These are phyloP conservation scores for Orthosia gracilis DNA, from an alignment of 2,888 invertebrate genomes.

Conservation along the genomic window DNA sequence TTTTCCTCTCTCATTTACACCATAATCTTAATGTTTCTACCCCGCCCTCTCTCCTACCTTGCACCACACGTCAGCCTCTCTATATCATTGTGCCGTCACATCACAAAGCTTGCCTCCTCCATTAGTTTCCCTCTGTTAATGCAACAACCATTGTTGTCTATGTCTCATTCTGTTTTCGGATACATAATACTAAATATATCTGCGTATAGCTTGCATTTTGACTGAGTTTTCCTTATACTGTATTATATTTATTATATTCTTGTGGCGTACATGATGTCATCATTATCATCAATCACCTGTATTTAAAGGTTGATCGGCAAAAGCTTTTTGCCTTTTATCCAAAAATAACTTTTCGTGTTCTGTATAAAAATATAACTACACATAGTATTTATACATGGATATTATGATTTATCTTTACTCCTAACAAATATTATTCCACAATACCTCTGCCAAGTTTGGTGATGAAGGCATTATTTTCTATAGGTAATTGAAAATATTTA, in stretches of 20 bases:
- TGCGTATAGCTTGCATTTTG: constrained; percentile 7
- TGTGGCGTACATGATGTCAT: not conserved
- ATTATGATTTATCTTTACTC: too few species aligned
- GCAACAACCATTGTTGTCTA: constrained; percentile 50
- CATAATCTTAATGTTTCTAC: not conserved
- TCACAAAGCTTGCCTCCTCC: constrained; percentile 52
- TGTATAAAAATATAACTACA: not conserved
- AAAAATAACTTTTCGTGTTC: not conserved
- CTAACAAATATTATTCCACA: too few species aligned
- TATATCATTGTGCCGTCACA: constrained; percentile 50
- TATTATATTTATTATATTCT: not conserved
- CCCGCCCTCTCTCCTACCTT: not conserved
- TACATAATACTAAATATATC: constrained; percentile 17
- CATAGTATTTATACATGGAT: too few species aligned
- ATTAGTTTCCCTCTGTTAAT: constrained; percentile 58
- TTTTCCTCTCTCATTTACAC: not conserved
- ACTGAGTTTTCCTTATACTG: constrained; percentile 21
- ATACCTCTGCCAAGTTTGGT: too few species aligned
- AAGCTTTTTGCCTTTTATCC: not conserved
- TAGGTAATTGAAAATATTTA: not conserved
- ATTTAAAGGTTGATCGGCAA: constrained; percentile 7
- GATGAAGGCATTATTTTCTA: too few species aligned
- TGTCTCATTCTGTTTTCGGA: constrained; percentile 41
- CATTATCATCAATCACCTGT: constrained; percentile 28
- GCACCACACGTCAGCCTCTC: constrained; percentile 32